Base-by-base conservation (phyloP, 2,888 invertebrate genomes). In the Pseudococcus viburni region DNA sequence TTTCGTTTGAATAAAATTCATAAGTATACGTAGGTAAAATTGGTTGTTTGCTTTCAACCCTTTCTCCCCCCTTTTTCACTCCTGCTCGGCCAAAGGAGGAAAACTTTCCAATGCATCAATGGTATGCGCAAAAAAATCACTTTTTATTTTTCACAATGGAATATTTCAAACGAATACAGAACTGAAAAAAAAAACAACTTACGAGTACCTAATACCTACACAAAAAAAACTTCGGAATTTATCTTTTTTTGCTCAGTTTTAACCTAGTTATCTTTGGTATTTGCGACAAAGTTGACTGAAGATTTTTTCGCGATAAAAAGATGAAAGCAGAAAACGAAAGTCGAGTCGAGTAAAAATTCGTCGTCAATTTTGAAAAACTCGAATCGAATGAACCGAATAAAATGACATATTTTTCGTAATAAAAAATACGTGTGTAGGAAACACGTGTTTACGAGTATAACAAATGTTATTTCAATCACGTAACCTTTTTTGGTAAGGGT, bases 251-350 rank as follows among this genome's bases (percentile, higher is more conserved):
- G 11, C 15, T 0, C n/a, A n/a, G n/a, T 55, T n/a, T 55, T 55
- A 7, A 68, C 26, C 68, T 68, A 22, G 68, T 68, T 68, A 68
- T 68, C 8, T 68, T 68, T 15, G 68, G 68, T 26, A 68, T 68
- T 68, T 12, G 22, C 12, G 68, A 26, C 26, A 26, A 68, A 68
- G 26, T 55, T 6, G 26, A 26, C 26, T 68, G 22, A 7, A 68
- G 26, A 68, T 68, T 26, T 68, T 15, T 68, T 26, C 19, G 68
- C 26, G 68, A 68, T 68, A 11, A 26, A 68, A 68, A 22, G 26
- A 68, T 26, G 68, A 68, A 68, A 55, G 55, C 1, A 15, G 7
- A 55, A n/a, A 15, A 15, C 17, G 17, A 55, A n/a, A 8, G n/a
- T 55, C 8, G 55, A 55, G n/a, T 6, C n/a, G 42, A 42, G 42